These are phyloP conservation scores for Athrips mouffetella DNA, from an alignment of 2,888 invertebrate genomes.

Conservation along the genomic window DNA sequence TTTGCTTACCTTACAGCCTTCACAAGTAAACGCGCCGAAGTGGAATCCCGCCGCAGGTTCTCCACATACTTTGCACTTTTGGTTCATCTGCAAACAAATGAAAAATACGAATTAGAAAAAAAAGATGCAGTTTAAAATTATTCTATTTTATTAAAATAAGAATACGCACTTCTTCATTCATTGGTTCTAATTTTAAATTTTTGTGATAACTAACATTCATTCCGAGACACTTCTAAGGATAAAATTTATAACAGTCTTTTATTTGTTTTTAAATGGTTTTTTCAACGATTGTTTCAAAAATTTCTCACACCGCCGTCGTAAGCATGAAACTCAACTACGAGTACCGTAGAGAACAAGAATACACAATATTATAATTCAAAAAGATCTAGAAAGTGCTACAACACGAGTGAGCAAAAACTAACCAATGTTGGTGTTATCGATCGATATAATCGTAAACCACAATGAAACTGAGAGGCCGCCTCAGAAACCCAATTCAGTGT, in stretches of 20 bases:
- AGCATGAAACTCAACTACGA: too few species aligned
- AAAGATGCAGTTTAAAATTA: too few species aligned
- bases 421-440: constrained; percentile 60
- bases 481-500: constrained; percentile 74
- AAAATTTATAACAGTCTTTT: too few species aligned
- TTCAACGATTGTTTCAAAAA: too few species aligned
- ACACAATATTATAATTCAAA: constrained; percentile 15
- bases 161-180: too few species aligned
- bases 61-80: constrained; percentile 96
- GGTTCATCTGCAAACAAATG: constrained; percentile 90
- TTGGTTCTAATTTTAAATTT: too few species aligned
- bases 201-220: too few species aligned
- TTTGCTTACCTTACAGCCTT: constrained; percentile 93
- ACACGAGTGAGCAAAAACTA: constrained; percentile 20
- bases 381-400: constrained; percentile 12
- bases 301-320: too few species aligned
- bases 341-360: too few species aligned
- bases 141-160: too few species aligned
- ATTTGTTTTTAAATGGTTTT: too few species aligned
- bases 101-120: constrained; percentile 17
- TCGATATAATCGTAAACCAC: constrained; percentile 41
- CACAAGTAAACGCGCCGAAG: constrained; percentile 96
- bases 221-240: too few species aligned
- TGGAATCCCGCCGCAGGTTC: constrained; percentile 97
- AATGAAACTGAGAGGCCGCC: constrained; percentile 58